These are phyloP conservation scores for Plemyria rubiginata DNA, from an alignment of 2,888 invertebrate species.

Conservation along the genomic window DNA sequence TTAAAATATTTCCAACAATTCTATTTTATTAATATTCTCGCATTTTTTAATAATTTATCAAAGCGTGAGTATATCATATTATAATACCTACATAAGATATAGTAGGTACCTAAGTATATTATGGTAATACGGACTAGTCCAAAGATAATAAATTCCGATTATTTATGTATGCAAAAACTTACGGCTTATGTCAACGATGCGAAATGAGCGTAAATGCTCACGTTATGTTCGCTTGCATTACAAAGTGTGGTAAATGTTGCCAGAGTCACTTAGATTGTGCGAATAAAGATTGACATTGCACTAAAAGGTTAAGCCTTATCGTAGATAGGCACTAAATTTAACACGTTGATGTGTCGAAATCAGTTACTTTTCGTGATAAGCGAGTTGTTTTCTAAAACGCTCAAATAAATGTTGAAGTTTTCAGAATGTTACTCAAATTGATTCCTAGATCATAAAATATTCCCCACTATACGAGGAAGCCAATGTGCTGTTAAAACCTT, in stretches of 20 bases:
- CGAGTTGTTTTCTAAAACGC: neutral
- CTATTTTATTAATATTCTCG: too few relatives aligned
- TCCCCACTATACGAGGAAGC: too few relatives aligned
- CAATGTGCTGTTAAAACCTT: too few relatives aligned
- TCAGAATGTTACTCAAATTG: too few relatives aligned
- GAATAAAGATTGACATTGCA: slow-evolving; percentile 27
- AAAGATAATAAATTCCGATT: slow-evolving; percentile 23
- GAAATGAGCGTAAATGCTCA: slow-evolving; percentile 21
- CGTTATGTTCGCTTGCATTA: slow-evolving; percentile 20
- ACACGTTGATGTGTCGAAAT: slow-evolving; percentile 11
- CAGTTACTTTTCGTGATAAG: slow-evolving; percentile 11
- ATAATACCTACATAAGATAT: too few relatives aligned
- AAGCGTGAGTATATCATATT: too few relatives aligned
- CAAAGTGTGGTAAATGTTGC: slow-evolving; percentile 20
- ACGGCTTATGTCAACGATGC: slow-evolving; percentile 17
- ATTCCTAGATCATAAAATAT: too few relatives aligned
- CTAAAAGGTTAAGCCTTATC: slow-evolving; percentile 25
- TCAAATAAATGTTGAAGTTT: slow-evolving; percentile 1
- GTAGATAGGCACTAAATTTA: slow-evolving; percentile 4
- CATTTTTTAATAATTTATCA: too few relatives aligned
- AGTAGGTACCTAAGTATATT: slow-evolving; percentile 13
- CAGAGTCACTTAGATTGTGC: slow-evolving; percentile 20
- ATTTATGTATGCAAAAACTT: slow-evolving; percentile 33
- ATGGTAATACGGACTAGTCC: slow-evolving; percentile 8
- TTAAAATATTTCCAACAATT: too few relatives aligned